Base-by-base conservation (phyloP, 2,888 invertebrate genomes). In the Monopis laevigella region DNA sequence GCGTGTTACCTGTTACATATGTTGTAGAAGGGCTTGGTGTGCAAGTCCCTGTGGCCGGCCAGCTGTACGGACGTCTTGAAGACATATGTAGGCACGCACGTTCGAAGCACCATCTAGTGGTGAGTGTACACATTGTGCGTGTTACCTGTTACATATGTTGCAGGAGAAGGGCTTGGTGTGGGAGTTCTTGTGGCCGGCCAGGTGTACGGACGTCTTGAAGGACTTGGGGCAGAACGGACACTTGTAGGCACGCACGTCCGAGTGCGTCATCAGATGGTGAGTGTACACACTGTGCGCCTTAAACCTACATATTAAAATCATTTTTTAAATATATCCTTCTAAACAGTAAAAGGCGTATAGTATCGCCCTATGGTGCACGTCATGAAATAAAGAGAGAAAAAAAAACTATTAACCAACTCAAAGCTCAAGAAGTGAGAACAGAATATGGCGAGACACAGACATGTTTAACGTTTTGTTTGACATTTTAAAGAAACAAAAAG, bases 151-250 rank as follows among this genome's bases (percentile, higher is more conserved):
- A 56, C 92, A 92, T 50, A 88, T 86, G 6, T 85, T 86, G 51
- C 92, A 92, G 1, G 86, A 84, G 56, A 90, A 92, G 0, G 92
- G 92, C 58, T 92, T 92, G 0, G 87, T 90, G 52, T 92, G 92
- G 6, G 88, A 89, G 57, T 92, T 92, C 62, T 88, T 90, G 51
- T 92, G 92, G 0, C 90, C 90, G 1, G 89, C 88, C 1, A 92
- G 68, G 53, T 91, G 91, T 0, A 92, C 92, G 0, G 88, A 84
- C 0, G 91, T 92, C 55, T 91, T 92, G 67, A 92, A 92, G 1
- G 89, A 85, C 55, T 92, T 92, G 0, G 89, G 87, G 47, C 92
- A 92, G 56, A 72, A 87, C 0, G 89, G 86, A 52, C 92, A 92
- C 49, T 86, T 86, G 63, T 90, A 92, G 4, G 86, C 85, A 10